These are phyloP conservation scores for Drosophila insularis DNA, from an alignment of 1,140 invertebrate genomes.

Conservation along the genomic window DNA sequence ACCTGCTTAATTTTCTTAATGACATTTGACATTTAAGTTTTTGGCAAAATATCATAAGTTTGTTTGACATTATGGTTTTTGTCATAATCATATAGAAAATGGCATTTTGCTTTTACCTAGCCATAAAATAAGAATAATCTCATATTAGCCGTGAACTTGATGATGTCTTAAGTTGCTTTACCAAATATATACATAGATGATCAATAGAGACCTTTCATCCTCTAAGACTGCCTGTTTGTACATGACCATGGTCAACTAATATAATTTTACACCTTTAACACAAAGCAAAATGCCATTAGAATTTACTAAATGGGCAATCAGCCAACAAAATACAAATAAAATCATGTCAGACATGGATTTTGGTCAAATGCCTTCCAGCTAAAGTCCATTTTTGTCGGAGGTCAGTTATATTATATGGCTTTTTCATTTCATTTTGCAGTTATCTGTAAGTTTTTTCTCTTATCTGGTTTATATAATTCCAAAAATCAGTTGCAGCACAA, in stretches of 20 bases:
- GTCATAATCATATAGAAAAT: not conserved
- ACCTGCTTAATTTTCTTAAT: conserved; percentile 5
- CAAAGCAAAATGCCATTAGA: conserved; percentile 13
- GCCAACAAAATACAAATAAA: conserved; percentile 41
- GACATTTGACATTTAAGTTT: conserved; percentile 45
- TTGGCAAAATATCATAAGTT: conserved; percentile 32
- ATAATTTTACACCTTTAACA: conserved; percentile 33
- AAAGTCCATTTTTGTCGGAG: conserved; percentile 50
- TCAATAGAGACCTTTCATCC: too few relatives aligned
- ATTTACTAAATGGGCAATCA: conserved; percentile 40
- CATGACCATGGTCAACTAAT: conserved; percentile 59
- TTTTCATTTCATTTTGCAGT: conserved; percentile 6
- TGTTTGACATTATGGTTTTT: not conserved
- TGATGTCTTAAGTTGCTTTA: too few relatives aligned
- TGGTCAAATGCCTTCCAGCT: conserved; percentile 21
- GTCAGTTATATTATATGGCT: conserved; percentile 63
- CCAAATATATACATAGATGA: too few relatives aligned
- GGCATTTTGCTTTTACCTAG: not conserved
- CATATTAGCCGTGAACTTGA: not conserved
- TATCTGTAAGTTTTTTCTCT: conserved; percentile 30
- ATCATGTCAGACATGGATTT: not conserved
- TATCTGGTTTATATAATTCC: conserved; percentile 17
- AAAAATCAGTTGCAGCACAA: conserved; percentile 8
- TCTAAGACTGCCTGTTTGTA: not conserved
- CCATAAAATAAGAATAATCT: not conserved